These are phyloP conservation scores for Philopotamus ludificatus DNA, from an alignment of 1,140 invertebrate genomes.

Conservation along the genomic window DNA sequence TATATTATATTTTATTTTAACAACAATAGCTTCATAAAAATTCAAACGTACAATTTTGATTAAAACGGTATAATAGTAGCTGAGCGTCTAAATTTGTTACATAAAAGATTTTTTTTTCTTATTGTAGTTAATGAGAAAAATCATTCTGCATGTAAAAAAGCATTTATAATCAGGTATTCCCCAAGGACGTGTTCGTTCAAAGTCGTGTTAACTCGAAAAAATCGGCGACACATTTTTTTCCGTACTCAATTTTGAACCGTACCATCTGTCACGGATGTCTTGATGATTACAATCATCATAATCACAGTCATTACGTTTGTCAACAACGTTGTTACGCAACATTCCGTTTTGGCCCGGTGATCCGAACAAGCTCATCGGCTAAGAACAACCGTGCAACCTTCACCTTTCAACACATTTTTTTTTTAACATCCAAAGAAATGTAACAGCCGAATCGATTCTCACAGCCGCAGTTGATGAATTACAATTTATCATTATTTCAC, in stretches of 20 bases:
- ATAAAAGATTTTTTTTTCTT: too few relatives aligned
- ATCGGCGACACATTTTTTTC: conserved; percentile 1
- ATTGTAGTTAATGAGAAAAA: too few relatives aligned
- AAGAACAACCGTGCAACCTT: not conserved
- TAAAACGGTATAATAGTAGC: too few relatives aligned
- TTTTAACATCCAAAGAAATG: not conserved
- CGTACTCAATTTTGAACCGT: not conserved
- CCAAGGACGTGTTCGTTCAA: too few relatives aligned
- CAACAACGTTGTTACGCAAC: not conserved
- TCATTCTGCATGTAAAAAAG: too few relatives aligned
- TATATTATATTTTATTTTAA: too few relatives aligned
- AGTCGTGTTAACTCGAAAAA: too few relatives aligned
- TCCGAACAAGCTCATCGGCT: not conserved
- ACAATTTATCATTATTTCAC: not conserved
- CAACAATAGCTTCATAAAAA: too few relatives aligned
- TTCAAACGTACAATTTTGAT: too few relatives aligned
- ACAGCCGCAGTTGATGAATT: too few relatives aligned
- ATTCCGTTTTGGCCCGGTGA: not conserved
- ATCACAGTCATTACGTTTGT: not conserved
- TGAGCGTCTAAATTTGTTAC: too few relatives aligned
- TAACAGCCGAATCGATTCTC: not conserved
- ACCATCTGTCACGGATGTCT: not conserved
- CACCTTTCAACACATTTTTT: not conserved
- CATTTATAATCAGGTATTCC: too few relatives aligned
- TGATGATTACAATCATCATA: not conserved